phyloP scores from a whole-genome alignment of 2,113 vertebrate species.

The Saimiri boliviensis region DNA sequence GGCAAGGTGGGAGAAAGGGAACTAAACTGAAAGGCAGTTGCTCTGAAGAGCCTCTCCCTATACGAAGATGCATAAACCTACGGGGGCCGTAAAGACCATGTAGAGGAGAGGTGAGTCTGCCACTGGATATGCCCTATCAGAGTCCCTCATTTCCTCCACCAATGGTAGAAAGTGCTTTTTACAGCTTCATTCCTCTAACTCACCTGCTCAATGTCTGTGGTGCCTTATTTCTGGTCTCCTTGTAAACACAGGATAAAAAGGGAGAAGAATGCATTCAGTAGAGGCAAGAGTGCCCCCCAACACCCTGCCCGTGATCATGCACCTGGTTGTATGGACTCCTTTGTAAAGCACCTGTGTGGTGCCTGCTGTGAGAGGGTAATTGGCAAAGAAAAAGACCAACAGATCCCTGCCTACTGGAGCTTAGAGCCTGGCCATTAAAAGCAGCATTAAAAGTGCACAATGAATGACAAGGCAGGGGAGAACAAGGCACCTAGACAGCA shows the following conservation, averaged over 20 bases:
- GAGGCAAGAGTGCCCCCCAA: neutral
- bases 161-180: neutral
- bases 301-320: neutral
- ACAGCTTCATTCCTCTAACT: neutral
- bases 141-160: neutral
- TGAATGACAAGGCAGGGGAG: neutral
- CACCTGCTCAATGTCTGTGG: neutral
- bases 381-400: neutral
- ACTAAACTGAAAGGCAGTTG: neutral
- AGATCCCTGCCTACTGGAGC: neutral
- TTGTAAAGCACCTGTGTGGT: neutral
- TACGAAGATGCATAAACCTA: neutral
- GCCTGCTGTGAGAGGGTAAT: neutral
- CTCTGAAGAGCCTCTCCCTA: neutral
- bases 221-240: neutral
- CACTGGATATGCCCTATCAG: accelerated
- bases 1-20: neutral
- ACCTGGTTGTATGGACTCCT: neutral
- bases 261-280: no score
- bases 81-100: neutral
- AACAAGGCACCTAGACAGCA: neutral
- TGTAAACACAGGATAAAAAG: neutral
- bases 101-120: neutral
- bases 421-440: neutral
- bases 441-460: neutral